Conservation (phyloP, 2,113 vertebrate genomes). For the Sardina pilchardus region DNA sequence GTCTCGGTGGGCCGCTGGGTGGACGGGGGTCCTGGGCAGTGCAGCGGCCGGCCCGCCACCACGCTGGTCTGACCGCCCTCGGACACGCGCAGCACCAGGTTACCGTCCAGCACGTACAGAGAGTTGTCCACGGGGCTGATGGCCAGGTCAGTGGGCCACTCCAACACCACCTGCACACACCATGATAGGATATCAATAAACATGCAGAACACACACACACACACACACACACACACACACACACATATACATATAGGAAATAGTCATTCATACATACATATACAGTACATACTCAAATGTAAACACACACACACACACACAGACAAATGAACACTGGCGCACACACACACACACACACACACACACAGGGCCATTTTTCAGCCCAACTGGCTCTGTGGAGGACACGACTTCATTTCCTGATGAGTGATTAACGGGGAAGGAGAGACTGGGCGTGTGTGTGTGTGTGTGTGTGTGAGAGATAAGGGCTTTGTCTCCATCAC, state of each 20-base stretch:
- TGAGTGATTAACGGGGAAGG: neutral
- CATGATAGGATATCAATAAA: neutral
- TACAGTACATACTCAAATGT: neutral
- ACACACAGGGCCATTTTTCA: neutral
- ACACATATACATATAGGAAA: neutral
- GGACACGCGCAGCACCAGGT: slow-evolving; percentile 92
- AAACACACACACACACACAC: slow-evolving; percentile 10
- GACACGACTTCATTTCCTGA: slow-evolving; percentile 8
- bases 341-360: neutral
- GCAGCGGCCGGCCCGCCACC: slow-evolving; percentile 86
- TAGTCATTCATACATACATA: neutral
- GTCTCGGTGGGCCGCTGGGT: slow-evolving; percentile 76
- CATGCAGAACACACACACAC: slow-evolving; percentile 20
- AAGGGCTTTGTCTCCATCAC: neutral
- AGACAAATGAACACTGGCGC: neutral
- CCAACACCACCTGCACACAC: slow-evolving; percentile 84
- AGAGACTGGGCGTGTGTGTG: neutral
- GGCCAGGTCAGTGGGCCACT: slow-evolving; percentile 95
- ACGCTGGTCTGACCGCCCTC: slow-evolving; percentile 94
- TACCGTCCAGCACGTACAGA: slow-evolving; percentile 93
- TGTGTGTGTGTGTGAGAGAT: neutral
- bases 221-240: too few relatives aligned
- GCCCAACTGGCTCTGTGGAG: neutral
- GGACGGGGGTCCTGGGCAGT: slow-evolving; percentile 86
- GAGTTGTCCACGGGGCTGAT: slow-evolving; percentile 98